These are phyloP conservation scores for Sphenopsis melanotis DNA, from an alignment of 2,797 vertebrate genomes.

Conservation along the genomic window DNA sequence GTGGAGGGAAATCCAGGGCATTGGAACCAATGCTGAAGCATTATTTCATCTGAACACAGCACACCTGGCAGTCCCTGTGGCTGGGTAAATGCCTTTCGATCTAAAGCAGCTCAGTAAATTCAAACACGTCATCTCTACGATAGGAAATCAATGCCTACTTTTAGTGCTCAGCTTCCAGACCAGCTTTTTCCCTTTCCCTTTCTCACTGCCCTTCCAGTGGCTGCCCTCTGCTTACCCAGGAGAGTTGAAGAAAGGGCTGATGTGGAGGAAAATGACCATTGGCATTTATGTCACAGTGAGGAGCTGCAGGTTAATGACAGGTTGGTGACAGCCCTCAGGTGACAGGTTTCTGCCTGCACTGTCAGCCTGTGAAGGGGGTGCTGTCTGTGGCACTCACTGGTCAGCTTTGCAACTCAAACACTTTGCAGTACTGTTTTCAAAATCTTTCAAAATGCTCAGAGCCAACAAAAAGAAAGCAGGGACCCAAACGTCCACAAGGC, in stretches of 20 bases:
- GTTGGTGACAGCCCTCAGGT: not conserved
- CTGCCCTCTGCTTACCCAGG: not conserved
- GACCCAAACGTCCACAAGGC: conserved; percentile 11
- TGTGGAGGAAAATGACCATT: not conserved
- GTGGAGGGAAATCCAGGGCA: not conserved
- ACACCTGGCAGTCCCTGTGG: not conserved
- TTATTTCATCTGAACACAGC: not conserved
- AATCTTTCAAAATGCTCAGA: not conserved
- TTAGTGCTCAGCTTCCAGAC: not conserved
- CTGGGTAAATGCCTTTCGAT: not conserved
- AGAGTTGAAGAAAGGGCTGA: not conserved
- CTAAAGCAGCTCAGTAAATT: not conserved
- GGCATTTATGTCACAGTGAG: not conserved
- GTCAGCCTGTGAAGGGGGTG: not conserved
- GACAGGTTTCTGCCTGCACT: not conserved
- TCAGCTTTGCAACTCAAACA: not conserved
- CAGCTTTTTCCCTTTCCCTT: not conserved
- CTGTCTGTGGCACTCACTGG: not conserved
- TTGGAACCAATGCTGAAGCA: not conserved
- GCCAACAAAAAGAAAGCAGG: conserved; percentile 45
- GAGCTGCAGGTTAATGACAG: not conserved
- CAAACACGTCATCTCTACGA: not conserved
- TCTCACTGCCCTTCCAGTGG: not conserved
- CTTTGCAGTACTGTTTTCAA: not conserved
- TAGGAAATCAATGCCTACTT: not conserved